phyloP scores from a whole-genome alignment of 2,113 vertebrate genomes.

The Eudyptes chrysolophus region DNA sequence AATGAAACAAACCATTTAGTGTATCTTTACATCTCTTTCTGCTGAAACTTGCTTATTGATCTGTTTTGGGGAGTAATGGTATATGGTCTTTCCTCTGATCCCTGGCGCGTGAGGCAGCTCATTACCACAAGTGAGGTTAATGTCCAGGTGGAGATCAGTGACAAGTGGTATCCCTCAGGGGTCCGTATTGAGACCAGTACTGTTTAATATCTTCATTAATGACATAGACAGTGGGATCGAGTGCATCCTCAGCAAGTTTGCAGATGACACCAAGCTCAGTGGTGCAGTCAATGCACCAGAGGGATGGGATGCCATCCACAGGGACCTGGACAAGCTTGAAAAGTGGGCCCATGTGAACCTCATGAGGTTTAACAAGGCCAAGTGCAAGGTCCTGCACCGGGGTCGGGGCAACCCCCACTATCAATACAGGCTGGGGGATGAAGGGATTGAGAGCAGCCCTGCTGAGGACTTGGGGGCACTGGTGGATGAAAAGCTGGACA shows the following conservation, averaged over 20 bases:
- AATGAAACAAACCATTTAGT: background rate
- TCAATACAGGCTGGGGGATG: background rate
- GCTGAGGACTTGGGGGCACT: too few relatives aligned
- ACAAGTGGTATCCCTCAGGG: background rate
- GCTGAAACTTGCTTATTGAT: background rate
- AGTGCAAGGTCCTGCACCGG: background rate
- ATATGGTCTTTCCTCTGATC: background rate
- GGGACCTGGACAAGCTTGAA: background rate
- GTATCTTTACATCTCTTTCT: background rate
- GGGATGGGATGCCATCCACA: background rate
- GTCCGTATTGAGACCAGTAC: rapidly evolving
- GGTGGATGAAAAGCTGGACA: too few relatives aligned
- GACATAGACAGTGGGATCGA: rapidly evolving
- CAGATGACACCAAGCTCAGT: background rate
- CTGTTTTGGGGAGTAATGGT: background rate
- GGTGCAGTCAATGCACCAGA: rapidly evolving
- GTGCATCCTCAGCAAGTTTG: background rate
- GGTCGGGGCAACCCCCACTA: background rate
- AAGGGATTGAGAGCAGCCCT: background rate
- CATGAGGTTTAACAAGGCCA: background rate
- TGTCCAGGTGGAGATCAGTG: background rate
- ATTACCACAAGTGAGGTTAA: background rate
- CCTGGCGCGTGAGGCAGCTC: background rate
- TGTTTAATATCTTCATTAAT: background rate
- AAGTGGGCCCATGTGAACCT: background rate